These are phyloP conservation scores for Physella acuta DNA, from an alignment of 1,140 invertebrate species.

Conservation along the genomic window DNA sequence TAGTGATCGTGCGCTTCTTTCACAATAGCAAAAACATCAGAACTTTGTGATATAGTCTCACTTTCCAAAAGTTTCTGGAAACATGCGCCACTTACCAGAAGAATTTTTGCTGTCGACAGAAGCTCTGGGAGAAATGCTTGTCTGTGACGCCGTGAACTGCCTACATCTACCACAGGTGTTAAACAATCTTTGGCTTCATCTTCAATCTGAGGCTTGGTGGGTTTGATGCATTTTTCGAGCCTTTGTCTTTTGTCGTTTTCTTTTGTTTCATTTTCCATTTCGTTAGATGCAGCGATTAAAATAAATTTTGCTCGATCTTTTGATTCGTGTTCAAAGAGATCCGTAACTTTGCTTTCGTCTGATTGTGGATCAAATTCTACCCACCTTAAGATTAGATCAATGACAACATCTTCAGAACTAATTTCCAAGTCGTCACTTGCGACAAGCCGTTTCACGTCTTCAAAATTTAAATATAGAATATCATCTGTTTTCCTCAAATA, in stretches of 20 bases:
- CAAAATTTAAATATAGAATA: neutral
- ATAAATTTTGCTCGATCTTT: no score
- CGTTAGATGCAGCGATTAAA: no score
- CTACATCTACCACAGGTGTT: no score
- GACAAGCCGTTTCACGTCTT: neutral
- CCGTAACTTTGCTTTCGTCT: no score
- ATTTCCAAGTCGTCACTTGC: neutral
- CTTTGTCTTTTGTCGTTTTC: no score
- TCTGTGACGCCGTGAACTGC: no score
- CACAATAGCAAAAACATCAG: neutral
- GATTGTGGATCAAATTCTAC: neutral
- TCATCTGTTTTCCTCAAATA: conserved; percentile 3
- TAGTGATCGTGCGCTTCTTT: neutral
- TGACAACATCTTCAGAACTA: neutral
- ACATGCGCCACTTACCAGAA: neutral
- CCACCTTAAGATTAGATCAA: neutral
- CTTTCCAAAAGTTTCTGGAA: neutral
- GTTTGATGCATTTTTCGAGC: no score
- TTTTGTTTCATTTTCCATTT: no score
- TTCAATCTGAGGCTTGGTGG: no score
- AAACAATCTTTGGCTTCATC: no score
- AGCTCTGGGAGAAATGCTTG: neutral
- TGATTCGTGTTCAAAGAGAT: no score
- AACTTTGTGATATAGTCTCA: neutral
- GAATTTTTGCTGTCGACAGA: neutral